phyloP scores from a whole-genome alignment of 1,140 invertebrate genomes.

The Saccostrea echinata region DNA sequence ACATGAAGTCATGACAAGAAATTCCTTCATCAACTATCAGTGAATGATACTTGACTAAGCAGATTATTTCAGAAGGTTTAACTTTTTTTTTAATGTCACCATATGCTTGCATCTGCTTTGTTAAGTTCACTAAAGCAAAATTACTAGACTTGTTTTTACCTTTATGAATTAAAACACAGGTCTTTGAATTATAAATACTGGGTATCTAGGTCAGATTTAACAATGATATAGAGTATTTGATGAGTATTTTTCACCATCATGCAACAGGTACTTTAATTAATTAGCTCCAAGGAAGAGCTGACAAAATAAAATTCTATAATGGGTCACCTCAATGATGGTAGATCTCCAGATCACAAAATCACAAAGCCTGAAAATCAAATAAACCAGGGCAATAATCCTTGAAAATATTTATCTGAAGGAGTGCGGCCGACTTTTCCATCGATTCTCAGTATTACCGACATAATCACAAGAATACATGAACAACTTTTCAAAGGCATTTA shows the following conservation, averaged over 20 bases:
- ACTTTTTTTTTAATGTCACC: neutral
- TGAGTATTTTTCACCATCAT: neutral
- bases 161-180: neutral
- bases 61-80: neutral
- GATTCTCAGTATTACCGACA: neutral
- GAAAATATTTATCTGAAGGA: constrained; percentile 14
- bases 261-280: neutral
- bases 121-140: neutral
- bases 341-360: neutral
- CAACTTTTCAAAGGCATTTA: constrained; percentile 14
- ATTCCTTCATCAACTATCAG: neutral
- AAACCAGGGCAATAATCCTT: neutral
- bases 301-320: neutral
- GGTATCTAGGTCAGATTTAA: neutral
- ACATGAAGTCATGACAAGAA: no score
- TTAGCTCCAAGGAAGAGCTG: neutral
- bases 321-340: neutral
- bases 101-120: neutral
- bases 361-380: neutral
- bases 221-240: constrained; percentile 6
- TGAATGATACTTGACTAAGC: neutral
- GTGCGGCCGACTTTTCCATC: neutral
- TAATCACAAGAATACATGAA: neutral
- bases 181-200: neutral
- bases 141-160: neutral